Evolutionary conservation across 2,888 invertebrate genomes (phyloP), one percentile per base, ranked within the genome.

Genomic region (Frankliniella fusca): DNA sequence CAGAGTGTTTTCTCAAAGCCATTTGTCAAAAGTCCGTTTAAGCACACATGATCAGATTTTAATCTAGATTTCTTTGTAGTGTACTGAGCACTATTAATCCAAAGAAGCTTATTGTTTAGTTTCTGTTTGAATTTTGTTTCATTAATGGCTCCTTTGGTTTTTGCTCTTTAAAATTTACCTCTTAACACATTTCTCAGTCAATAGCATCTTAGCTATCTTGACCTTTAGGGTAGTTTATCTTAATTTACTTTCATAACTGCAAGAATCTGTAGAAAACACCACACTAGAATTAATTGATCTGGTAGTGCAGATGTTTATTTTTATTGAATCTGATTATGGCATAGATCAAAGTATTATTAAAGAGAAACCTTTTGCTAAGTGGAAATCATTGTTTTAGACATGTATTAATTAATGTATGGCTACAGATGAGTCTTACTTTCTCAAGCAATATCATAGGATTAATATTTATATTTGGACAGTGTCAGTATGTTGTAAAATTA

Each of bases 221-320:
- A 76, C 70, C 70, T 76, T 54, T 76, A 76, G 70, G 27, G 70
- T 76, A 76, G 70, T 76, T 54, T 76, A 76, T 76, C 70, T 76
- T 76, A 76, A 79, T 79, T 48, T 79, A 79, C 79, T 80, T 82
- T 65, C 61, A 48, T 70, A 65, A 48, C 38, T 48, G 48, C 65
- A 50, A 54, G n/a, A 28, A 81, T 65, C 48, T 65, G 20, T 79
- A 82, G 82, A n/a, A 82, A 82, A 82, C 38, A 82, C 65, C 82
- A 82, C 70, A 79, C 48, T 82, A 50, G 50, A 54, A 80, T n/a
- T 82, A 82, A 79, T 82, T 48, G 50, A 82, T 76, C 70, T 76
- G 70, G 70, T 76, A 76, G 70, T 76, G 70, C 70, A 76, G 70
- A 76, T 76, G 70, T 76, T 76, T 76, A 76, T 76, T 76, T 76